Evolutionary conservation across 2,113 vertebrate species (phyloP), one percentile per base, ranked within the genome.

Genomic region (Chloropsis hardwickii): DNA sequence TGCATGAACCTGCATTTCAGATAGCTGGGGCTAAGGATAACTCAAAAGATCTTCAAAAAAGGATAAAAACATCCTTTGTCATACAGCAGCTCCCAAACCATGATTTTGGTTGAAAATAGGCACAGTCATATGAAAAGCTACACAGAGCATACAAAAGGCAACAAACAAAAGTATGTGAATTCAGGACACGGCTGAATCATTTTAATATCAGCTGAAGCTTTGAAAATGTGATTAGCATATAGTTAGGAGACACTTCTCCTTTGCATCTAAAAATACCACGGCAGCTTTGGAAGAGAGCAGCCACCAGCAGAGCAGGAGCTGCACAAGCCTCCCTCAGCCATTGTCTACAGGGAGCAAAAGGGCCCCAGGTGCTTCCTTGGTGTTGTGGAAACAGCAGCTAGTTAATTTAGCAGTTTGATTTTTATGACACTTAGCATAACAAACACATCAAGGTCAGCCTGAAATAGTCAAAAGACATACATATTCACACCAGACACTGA

Each of bases 141-240:
- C 56, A 83, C 54, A 24, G 33, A 77, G 73, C 47, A 54, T 7
- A 92, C 61, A 88, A 88, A 95, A 95, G 44, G 88, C 91, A 79
- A 82, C 81, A 93, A 93, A 86, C 76, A 88, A 74, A 88, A 88
- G 72, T 56, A 5, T 44, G 69, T 48, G 88, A 94, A 95, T 65
- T 87, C 87, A 95, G 89, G 78, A 74, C 64, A 57, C 4, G 5
- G 58, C 27, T 92, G 85, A 91, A 90, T 91, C 69, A 85, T 82
- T 87, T 89, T 76, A 72, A 31, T 47, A 95, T 81, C 92, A 96
- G 78, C 79, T 77, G 87, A 94, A 91, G 93, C 93, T 94, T 58
- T 90, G 47, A 73, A 82, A 95, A 86, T 88, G 56, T 77, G 71
- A 93, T 96, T 88, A 96, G 66, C 79, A 80, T 90, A 70, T 44